phyloP scores from a whole-genome alignment of 1,140 invertebrate genomes.

The Drosophila malerkotliana region DNA sequence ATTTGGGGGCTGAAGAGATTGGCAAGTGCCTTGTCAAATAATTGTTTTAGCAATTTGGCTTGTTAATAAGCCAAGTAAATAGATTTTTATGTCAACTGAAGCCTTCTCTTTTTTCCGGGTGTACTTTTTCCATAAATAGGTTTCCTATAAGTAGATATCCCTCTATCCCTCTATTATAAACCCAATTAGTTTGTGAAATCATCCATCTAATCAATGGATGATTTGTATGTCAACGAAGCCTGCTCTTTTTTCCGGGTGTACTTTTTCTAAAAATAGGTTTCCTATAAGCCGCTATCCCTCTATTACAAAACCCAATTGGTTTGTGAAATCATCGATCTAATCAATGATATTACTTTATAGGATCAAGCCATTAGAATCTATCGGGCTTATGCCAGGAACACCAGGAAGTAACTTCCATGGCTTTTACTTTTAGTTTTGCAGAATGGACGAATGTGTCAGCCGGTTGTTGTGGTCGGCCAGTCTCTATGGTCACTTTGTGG shows the following conservation, averaged over 20 bases:
- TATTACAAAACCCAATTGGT: too few relatives aligned
- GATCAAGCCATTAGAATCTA: not conserved
- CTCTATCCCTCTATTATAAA: too few relatives aligned
- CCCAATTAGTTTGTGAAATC: too few relatives aligned
- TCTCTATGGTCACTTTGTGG: slow-evolving; percentile 2
- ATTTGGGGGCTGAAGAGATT: not conserved
- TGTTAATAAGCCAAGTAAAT: not conserved
- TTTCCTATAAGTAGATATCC: too few relatives aligned
- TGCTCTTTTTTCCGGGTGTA: too few relatives aligned
- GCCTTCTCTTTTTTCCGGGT: too few relatives aligned
- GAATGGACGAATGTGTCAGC: slow-evolving; percentile 9
- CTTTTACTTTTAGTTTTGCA: not conserved
- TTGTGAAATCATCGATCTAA: not conserved
- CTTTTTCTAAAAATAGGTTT: not conserved
- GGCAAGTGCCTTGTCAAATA: not conserved
- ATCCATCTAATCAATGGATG: not conserved
- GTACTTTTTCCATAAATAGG: not conserved
- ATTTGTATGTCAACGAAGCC: not conserved
- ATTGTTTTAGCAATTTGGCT: not conserved
- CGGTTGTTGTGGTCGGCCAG: slow-evolving; percentile 10
- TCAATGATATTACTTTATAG: not conserved
- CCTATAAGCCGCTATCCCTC: too few relatives aligned
- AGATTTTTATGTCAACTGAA: not conserved
- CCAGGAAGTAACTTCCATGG: not conserved
- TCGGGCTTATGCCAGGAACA: too few relatives aligned